These are phyloP conservation scores for Proteles cristata DNA, from an alignment of 2,113 vertebrate species.

Conservation along the genomic window DNA sequence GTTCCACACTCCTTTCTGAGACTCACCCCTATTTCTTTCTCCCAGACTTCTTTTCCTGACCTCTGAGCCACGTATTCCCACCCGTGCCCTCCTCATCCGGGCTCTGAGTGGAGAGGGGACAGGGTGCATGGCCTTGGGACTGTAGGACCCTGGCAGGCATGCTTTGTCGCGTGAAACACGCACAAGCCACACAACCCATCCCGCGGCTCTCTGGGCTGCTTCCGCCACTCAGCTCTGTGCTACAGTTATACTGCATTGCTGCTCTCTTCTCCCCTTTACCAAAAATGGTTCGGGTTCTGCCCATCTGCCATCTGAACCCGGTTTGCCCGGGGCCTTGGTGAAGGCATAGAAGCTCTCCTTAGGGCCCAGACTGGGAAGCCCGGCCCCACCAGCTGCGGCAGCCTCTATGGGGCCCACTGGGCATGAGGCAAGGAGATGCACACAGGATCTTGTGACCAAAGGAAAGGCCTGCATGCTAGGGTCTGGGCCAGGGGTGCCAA, in stretches of 20 bases:
- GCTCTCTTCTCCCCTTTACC: not conserved
- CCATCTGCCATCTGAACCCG: not conserved
- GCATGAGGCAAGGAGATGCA: not conserved
- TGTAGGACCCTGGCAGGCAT: not conserved
- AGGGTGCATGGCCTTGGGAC: not conserved
- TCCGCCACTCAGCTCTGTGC: not conserved
- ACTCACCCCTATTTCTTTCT: not conserved
- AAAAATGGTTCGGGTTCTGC: not conserved
- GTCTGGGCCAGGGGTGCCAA: not conserved
- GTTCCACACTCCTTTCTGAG: not conserved
- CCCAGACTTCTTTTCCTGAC: not conserved
- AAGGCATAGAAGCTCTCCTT: too few relatives aligned
- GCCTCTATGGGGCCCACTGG: too few relatives aligned
- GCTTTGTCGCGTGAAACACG: rapidly evolving
- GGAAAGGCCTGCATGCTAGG: not conserved
- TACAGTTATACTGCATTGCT: not conserved
- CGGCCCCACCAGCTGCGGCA: rapidly evolving
- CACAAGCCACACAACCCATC: not conserved
- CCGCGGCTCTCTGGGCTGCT: not conserved
- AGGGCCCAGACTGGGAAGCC: not conserved
- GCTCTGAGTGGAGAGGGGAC: not conserved
- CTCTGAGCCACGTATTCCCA: not conserved
- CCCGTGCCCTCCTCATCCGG: not conserved
- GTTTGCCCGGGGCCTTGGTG: not conserved
- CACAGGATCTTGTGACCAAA: not conserved